phyloP scores from a whole-genome alignment of 1,140 invertebrate species.

The Paraescarpia echinospica region DNA sequence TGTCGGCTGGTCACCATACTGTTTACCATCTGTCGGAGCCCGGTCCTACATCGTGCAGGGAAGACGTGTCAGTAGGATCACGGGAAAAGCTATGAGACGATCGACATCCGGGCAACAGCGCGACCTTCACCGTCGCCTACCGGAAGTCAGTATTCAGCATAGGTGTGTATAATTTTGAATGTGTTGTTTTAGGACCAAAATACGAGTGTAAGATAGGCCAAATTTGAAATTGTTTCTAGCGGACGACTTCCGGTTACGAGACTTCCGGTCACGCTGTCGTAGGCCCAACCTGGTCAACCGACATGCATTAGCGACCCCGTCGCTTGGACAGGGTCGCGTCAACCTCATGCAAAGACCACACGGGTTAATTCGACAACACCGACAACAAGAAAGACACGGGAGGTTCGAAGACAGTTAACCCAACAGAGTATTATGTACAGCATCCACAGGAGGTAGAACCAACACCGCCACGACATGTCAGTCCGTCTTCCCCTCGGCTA shows the following conservation, averaged over 20 bases:
- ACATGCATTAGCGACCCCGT: background rate
- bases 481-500: background rate
- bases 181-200: background rate
- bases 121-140: background rate
- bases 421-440: background rate
- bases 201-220: background rate
- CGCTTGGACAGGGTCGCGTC: background rate
- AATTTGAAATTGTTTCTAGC: background rate
- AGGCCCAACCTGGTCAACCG: background rate
- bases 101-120: background rate
- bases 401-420: background rate
- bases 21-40: background rate
- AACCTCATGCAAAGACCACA: background rate
- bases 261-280: background rate
- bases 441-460: background rate
- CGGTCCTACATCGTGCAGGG: conserved; percentile 2
- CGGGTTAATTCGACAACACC: background rate
- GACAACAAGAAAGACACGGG: background rate
- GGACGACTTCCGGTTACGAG: background rate
- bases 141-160: background rate
- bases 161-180: background rate
- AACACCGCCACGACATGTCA: background rate
- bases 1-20: background rate
- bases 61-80: background rate
- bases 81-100: background rate